Base-by-base conservation (phyloP, 2,888 invertebrate genomes). In the Icerya purchasi region DNA sequence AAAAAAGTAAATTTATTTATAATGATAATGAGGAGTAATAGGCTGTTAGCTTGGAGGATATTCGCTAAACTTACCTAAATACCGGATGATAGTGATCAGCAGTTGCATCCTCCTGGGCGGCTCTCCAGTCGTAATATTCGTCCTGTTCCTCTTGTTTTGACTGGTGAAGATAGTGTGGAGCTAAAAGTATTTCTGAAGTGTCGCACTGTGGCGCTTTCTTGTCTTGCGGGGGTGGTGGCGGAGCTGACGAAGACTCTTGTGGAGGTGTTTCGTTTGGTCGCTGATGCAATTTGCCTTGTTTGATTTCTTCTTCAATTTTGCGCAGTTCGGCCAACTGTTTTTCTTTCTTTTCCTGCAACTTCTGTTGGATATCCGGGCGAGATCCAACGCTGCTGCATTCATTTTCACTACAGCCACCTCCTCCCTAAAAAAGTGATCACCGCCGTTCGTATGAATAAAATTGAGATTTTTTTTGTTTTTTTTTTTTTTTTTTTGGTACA, bases 301-400 rank as follows among this genome's bases (percentile, higher is more conserved):
- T 86, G 58, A 89, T 88, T 71, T 89, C 89, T 68, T 89, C 88
- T 68, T 89, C 87, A 58, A 84, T 84, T 56, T 82, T 86, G 62
- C 84, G 77, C 36, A 89, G 71, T 69, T 89, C 88, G 0, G 87
- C 86, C 24, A 89, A 73, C 68, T 90, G 89, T 64, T 89, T 87
- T 67, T 86, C 85, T 67, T 88, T 88, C 69, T 90, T 89, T 69
- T 88, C 88, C 68, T 86, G 84, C 0, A 89, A 74, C 69, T 89
- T 89, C 66, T 87, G 86, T 63, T 86, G 85, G 62, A 89, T 89
- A 70, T 88, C 86, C 36, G 87, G 84, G 14, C 85, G 77, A 5
- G 85, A 84, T 1, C 80, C 79, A 0, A 83, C 80, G 66, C 81
- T 82, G 50, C 82, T 68, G 60, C 73, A 83, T 68, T 86, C 86